Conservation (phyloP, 2,113 vertebrate genomes). For the Mellivora capensis region DNA sequence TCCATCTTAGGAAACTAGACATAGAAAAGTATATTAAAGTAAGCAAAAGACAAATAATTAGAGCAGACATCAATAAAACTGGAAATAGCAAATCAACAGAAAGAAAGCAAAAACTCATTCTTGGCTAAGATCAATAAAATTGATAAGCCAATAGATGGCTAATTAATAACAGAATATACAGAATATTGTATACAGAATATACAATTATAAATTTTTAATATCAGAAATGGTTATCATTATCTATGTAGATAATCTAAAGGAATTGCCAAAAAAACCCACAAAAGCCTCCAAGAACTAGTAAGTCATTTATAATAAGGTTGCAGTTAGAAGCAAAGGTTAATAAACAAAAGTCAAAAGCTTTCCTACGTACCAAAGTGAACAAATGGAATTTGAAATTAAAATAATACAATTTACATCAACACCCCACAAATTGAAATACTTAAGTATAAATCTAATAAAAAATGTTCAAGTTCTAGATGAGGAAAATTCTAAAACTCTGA, state of each 20-base stretch:
- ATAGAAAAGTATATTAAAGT: not conserved
- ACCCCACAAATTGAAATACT: not conserved
- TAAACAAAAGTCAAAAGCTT: not conserved
- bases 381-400: not conserved
- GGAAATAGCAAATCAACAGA: not conserved
- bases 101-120: not conserved
- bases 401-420: not conserved
- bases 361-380: not conserved
- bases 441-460: not conserved
- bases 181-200: too few species aligned
- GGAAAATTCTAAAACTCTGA: not conserved
- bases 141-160: not conserved
- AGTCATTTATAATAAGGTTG: not conserved
- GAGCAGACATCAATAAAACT: not conserved
- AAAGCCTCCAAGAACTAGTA: not conserved
- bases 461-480: not conserved
- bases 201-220: not conserved
- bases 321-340: not conserved
- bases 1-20: not conserved
- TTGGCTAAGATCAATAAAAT: not conserved
- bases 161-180: not conserved
- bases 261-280: not conserved
- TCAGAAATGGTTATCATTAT: not conserved
- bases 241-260: not conserved
- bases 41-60: not conserved